phyloP scores from a whole-genome alignment of 2,888 invertebrate genomes.

The Synergus umbraculus region DNA sequence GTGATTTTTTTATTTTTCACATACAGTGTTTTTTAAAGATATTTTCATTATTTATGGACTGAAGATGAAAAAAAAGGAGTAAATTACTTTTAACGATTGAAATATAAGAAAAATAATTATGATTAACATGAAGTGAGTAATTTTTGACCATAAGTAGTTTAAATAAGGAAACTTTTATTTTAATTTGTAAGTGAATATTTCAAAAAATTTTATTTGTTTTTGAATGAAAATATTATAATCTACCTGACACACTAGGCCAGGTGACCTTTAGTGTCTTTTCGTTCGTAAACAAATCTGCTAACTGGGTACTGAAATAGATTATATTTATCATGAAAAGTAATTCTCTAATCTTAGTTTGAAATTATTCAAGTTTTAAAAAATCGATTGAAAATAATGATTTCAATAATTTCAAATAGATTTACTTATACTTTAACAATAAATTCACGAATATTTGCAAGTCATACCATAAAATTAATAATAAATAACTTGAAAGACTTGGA shows the following conservation, averaged over 20 bases:
- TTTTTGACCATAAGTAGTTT: too few relatives aligned
- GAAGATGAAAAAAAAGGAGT: too few relatives aligned
- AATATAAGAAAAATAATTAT: too few relatives aligned
- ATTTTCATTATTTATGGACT: neutral
- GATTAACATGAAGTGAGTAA: too few relatives aligned
- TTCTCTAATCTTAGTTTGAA: neutral
- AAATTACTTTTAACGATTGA: too few relatives aligned
- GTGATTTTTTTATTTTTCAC: conserved; percentile 15
- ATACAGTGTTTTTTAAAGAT: neutral
- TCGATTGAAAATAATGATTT: too few relatives aligned
- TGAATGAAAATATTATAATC: neutral
- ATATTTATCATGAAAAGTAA: neutral
- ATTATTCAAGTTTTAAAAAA: neutral
- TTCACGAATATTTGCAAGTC: neutral
- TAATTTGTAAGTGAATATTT: too few relatives aligned
- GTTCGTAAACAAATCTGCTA: neutral
- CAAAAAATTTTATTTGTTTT: neutral
- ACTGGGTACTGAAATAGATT: neutral
- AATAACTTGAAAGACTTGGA: neutral
- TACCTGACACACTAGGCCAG: neutral
- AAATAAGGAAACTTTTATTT: too few relatives aligned
- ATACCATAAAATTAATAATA: neutral
- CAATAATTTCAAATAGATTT: neutral
- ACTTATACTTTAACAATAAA: neutral
- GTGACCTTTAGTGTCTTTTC: neutral